A percentile compares a stretch with the other conserved stretches of the same genome.
Evolutionary conservation across 1,140 invertebrate genomes (phyloP).

Genomic region (Neodiprion pinetum): DNA sequence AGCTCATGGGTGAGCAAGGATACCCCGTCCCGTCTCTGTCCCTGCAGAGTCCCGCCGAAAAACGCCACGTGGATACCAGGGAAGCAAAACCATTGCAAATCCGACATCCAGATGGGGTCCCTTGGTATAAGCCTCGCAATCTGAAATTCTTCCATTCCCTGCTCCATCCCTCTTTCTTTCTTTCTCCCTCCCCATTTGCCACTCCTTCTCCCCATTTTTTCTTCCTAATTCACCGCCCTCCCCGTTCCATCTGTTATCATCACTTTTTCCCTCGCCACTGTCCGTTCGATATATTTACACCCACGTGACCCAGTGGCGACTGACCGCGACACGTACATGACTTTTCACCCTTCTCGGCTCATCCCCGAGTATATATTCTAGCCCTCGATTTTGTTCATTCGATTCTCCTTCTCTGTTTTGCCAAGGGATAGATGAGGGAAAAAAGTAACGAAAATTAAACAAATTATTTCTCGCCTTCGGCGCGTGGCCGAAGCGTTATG

Average conservation of each 20-base stretch:
- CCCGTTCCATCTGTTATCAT: not conserved
- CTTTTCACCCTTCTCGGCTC: not conserved
- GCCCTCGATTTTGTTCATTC: not conserved
- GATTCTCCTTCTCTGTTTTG: not conserved
- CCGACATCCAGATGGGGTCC: not conserved
- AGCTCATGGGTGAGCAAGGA: slow-evolving; percentile 3
- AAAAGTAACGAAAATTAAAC: no score
- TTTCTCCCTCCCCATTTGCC: not conserved
- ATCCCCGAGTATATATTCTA: not conserved
- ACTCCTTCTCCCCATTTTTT: not conserved
- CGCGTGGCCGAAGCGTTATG: no score
- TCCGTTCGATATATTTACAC: not conserved
- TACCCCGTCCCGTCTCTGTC: not conserved
- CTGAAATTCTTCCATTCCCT: not conserved
- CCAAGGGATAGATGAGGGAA: no score
- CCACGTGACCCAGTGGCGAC: not conserved
- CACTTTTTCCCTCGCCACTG: not conserved
- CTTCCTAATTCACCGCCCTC: not conserved
- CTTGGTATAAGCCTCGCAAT: not conserved
- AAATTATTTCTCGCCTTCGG: no score
- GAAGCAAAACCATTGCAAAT: not conserved
- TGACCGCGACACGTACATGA: not conserved
- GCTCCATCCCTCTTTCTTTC: not conserved
- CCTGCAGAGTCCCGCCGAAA: not conserved
- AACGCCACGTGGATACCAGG: not conserved